Conservation (phyloP, 2,113 vertebrate species). For the Terrapene triunguis region DNA sequence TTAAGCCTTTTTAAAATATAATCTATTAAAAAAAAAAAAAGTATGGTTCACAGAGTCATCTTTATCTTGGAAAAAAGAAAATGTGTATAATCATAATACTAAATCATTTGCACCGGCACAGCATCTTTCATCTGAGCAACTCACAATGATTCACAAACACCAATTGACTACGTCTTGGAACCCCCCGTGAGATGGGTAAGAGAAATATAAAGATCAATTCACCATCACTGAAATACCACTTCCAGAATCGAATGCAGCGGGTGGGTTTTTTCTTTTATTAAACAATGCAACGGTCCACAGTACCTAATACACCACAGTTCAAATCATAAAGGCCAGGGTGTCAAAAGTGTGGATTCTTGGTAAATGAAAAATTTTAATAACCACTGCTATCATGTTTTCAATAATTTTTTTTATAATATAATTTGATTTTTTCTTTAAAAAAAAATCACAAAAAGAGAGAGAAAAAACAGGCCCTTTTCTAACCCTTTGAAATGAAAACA, state of each 20-base stretch:
- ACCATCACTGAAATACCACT: not conserved
- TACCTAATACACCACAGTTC: not conserved
- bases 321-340: rapidly evolving
- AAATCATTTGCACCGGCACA: not conserved
- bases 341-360: not conserved
- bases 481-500: not conserved
- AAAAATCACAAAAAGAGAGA: not conserved
- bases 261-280: rapidly evolving
- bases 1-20: not conserved
- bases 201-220: rapidly evolving
- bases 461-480: not conserved
- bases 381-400: not conserved
- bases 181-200: not conserved
- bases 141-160: not conserved
- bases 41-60: not conserved
- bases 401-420: not conserved
- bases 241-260: rapidly evolving
- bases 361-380: rapidly evolving
- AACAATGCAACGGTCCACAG: not conserved
- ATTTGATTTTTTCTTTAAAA: not conserved
- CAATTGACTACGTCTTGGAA: not conserved
- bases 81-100: not conserved
- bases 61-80: not conserved
- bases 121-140: not conserved
- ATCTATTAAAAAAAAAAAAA: not conserved